Evolutionary conservation across 2,888 invertebrate genomes (phyloP), one percentile per base, ranked within the genome.

Genomic region (Digitonthophagus gazella): DNA sequence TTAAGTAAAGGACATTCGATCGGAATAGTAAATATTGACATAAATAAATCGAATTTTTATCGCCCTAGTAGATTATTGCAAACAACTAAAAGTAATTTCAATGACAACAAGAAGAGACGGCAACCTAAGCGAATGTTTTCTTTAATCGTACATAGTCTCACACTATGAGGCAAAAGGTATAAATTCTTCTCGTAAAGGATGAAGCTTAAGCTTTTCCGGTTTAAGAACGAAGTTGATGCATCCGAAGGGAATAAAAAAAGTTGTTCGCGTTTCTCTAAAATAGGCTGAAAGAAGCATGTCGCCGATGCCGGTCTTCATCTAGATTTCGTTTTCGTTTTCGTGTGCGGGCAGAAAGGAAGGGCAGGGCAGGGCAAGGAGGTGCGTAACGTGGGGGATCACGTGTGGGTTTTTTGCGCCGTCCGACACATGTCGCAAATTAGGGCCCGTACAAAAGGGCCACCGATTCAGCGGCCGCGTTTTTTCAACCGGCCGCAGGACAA

Each of bases 401-500:
- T 68, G 55, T 16, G 55, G 64, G 11, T 28, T 68, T 68, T 68
- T 68, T 68, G 56, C 65, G 11, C 18, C 20, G 58, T 14, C 58
- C 65, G 66, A 69, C 68, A 69, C 68, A 69, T 69, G 68, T 44
- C 64, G 58, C 68, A 65, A 68, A 68, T 68, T 68, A 65, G 67
- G 58, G 61, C 58, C 22, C 66, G 20, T 55, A 61, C 65, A 55
- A 69, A 65, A 57, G 65, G 55, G 65, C 65, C 65, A 65, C 68
- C 61, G 65, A 61, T 58, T 20, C 68, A 61, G 54, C 68, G 54
- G 58, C 44, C 28, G 57, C 58, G 65, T 61, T 65, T 19, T 55
- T 61, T 57, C 56, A 65, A 56, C 66, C 22, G 70, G 64, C 71
- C 63, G 18, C 67, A 65, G 64, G 69, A 71, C 68, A 72, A 72